phyloP scores from a whole-genome alignment of 2,888 invertebrate genomes.

The Rhingia rostrata region DNA sequence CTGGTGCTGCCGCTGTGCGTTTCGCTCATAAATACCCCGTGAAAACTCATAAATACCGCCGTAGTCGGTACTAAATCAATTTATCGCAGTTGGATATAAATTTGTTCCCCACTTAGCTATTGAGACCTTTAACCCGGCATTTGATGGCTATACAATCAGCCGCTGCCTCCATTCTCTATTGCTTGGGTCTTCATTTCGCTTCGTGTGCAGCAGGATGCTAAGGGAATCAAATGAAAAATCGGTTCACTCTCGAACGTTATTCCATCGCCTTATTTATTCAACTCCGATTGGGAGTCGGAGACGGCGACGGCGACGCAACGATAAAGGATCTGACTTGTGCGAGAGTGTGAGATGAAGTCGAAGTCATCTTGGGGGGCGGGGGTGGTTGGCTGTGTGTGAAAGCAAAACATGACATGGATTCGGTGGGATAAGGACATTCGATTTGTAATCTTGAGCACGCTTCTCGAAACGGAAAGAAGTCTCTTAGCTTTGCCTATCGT shows the following conservation, averaged over 20 bases:
- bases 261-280: conserved; percentile 43
- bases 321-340: conserved; percentile 60
- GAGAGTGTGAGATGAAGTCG: conserved; percentile 17
- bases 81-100: conserved; percentile 67
- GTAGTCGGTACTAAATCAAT: conserved; percentile 58
- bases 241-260: conserved; percentile 38
- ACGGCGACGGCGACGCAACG: conserved; percentile 25
- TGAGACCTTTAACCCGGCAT: conserved; percentile 34
- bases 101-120: conserved; percentile 46
- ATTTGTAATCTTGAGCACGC: conserved; percentile 39
- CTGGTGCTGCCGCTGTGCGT: conserved; percentile 2
- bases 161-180: not conserved
- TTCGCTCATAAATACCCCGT: conserved; percentile 43
- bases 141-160: conserved; percentile 53
- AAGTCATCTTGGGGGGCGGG: conserved; percentile 37
- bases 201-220: not conserved
- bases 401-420: conserved; percentile 4
- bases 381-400: not conserved
- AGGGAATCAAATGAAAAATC: conserved; percentile 49
- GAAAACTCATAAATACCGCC: conserved; percentile 49
- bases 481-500: not conserved
- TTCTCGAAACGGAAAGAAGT: conserved; percentile 21
- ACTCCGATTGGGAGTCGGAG: conserved; percentile 27
- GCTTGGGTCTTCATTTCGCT: too few relatives aligned
- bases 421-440: conserved; percentile 19